A percentile compares a stretch with the other conserved stretches of the same genome.
These are phyloP conservation scores for Cataglyphis livida DNA, from an alignment of 2,888 invertebrate species.

Conservation along the genomic window DNA sequence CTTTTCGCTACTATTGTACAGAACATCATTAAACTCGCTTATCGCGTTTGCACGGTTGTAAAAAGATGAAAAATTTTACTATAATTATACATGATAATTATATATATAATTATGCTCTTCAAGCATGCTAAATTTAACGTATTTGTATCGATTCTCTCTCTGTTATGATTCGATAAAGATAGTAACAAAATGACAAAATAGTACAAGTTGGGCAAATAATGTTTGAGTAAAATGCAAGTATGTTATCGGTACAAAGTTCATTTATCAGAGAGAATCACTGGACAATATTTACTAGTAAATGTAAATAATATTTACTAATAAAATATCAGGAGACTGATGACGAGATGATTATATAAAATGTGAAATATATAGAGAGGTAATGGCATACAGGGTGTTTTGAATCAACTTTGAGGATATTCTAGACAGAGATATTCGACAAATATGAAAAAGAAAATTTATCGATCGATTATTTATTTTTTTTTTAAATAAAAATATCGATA, in stretches of 20 bases:
- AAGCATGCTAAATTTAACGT: conserved; percentile 15
- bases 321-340: conserved; percentile 22
- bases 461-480: neutral
- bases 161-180: neutral
- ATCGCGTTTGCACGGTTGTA: neutral
- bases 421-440: neutral
- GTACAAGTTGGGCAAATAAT: neutral
- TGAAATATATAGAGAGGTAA: neutral
- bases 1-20: no score
- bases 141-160: neutral
- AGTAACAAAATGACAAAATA: conserved; percentile 20
- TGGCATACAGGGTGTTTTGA: neutral
- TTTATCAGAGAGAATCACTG: neutral
- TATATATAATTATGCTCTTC: neutral
- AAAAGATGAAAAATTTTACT: neutral
- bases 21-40: neutral
- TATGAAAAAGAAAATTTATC: neutral
- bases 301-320: conserved; percentile 15
- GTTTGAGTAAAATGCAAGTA: no score
- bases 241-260: neutral
- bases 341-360: neutral
- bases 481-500: neutral
- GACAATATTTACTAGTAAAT: neutral
- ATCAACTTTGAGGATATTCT: neutral
- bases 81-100: neutral